phyloP scores from a whole-genome alignment of 2,888 invertebrate genomes.

The Dryocosmus kuriphilus region DNA sequence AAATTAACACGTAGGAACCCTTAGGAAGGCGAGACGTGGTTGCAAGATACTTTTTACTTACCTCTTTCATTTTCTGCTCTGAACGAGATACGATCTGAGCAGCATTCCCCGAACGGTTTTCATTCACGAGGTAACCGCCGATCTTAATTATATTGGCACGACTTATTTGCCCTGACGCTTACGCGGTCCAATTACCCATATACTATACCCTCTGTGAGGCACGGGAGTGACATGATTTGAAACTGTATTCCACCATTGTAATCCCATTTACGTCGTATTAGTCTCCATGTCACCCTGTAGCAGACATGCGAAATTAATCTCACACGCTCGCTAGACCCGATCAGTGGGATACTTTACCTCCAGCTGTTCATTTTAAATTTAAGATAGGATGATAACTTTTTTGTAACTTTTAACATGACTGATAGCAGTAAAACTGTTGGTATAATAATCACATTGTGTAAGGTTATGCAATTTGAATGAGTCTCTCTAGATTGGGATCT shows the following conservation, averaged over 20 bases:
- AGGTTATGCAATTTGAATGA: conserved; percentile 10
- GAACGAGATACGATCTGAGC: conserved; percentile 15
- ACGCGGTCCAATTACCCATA: conserved; percentile 60
- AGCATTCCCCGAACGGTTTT: conserved; percentile 30
- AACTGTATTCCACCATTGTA: conserved; percentile 72
- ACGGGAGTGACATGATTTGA: conserved; percentile 67
- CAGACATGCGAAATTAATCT: conserved; percentile 71
- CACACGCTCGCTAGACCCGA: conserved; percentile 47
- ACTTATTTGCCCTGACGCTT: conserved; percentile 42
- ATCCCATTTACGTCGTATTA: conserved; percentile 74
- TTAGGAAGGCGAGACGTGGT: conserved; percentile 16
- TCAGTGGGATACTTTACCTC: background rate
- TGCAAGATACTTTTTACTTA: conserved; percentile 8
- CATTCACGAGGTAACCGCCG: conserved; percentile 43
- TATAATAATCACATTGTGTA: conserved; percentile 27
- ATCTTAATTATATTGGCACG: conserved; percentile 50
- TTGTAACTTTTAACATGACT: too few species aligned
- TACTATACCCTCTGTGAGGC: conserved; percentile 49
- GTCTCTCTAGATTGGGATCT: conserved; percentile 18
- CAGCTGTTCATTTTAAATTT: background rate
- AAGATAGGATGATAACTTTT: background rate
- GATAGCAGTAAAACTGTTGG: background rate
- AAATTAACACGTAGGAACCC: conserved; percentile 19
- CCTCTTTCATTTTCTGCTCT: conserved; percentile 7
- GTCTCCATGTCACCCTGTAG: conserved; percentile 67